phyloP scores from a whole-genome alignment of 2,797 vertebrate genomes.

The Malacoraja senta region DNA sequence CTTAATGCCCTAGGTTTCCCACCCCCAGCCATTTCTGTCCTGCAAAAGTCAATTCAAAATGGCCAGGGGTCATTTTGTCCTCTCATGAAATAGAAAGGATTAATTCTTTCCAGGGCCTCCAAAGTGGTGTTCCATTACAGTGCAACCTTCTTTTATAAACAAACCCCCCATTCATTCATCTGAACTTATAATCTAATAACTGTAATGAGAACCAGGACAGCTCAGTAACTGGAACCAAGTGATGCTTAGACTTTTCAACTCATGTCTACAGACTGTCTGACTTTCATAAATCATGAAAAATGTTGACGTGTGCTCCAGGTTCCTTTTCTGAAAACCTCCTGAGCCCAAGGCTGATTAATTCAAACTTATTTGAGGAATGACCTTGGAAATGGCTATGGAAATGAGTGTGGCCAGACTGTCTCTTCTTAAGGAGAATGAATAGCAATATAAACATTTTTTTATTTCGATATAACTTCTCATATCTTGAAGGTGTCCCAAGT shows the following conservation, averaged over 20 bases:
- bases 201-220: slow-evolving; percentile 19
- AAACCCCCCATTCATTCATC: slow-evolving; percentile 33
- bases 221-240: slow-evolving; percentile 33
- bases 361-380: neutral
- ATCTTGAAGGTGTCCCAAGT: neutral
- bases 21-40: neutral
- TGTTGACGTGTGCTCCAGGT: neutral
- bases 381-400: neutral
- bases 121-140: slow-evolving; percentile 12
- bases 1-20: neutral
- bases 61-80: neutral
- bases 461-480: neutral
- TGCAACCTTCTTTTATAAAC: slow-evolving; percentile 27
- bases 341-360: slow-evolving; percentile 16
- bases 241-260: slow-evolving; percentile 18
- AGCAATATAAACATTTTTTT: neutral
- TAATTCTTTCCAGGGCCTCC: slow-evolving; percentile 11
- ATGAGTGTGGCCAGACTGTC: neutral
- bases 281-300: neutral
- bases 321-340: neutral
- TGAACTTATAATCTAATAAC: slow-evolving; percentile 24
- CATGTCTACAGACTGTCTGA: slow-evolving; percentile 3
- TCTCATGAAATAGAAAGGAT: neutral
- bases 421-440: neutral
- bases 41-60: slow-evolving; percentile 4